Evolutionary conservation across 2,797 vertebrate species (phyloP).

Genomic region (Triplophysa bombifrons): DNA sequence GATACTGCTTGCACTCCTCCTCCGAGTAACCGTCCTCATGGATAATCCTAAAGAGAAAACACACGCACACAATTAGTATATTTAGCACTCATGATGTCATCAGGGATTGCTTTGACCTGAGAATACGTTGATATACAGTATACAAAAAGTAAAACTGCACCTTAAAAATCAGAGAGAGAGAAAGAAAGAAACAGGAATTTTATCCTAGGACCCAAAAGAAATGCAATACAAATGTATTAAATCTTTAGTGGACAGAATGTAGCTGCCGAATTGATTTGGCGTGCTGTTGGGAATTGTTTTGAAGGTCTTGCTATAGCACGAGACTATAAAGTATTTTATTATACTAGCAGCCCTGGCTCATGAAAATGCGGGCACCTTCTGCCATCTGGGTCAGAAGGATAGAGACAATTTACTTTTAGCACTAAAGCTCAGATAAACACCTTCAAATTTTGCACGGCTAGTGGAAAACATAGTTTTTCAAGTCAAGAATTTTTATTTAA

Average conservation of each 20-base stretch:
- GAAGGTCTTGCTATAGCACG: neutral
- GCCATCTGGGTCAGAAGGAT: conserved; percentile 12
- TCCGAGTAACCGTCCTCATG: conserved; percentile 98
- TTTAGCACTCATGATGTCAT: neutral
- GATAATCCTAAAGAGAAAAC: conserved; percentile 84
- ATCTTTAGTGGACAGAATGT: neutral
- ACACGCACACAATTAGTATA: neutral
- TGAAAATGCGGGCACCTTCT: conserved; percentile 60
- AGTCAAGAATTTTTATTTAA: too few species aligned
- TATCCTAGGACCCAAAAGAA: neutral
- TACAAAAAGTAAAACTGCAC: too few species aligned
- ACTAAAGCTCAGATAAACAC: neutral
- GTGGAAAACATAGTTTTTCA: neutral
- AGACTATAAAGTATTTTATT: conserved; percentile 51
- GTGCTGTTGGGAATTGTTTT: conserved; percentile 22
- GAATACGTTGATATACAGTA: neutral
- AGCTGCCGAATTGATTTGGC: conserved; percentile 10
- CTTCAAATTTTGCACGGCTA: neutral
- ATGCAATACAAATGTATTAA: conserved; percentile 9
- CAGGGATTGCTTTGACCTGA: neutral
- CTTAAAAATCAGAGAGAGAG: too few species aligned
- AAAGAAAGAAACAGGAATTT: neutral
- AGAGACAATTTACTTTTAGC: conserved; percentile 47
- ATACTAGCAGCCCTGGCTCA: conserved; percentile 61
- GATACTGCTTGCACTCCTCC: conserved; percentile 97